These are phyloP conservation scores for Trichoplax adhaerens DNA, from an alignment of 37 sponge, comb jelly and placozoan genomes.

Conservation along the genomic window DNA sequence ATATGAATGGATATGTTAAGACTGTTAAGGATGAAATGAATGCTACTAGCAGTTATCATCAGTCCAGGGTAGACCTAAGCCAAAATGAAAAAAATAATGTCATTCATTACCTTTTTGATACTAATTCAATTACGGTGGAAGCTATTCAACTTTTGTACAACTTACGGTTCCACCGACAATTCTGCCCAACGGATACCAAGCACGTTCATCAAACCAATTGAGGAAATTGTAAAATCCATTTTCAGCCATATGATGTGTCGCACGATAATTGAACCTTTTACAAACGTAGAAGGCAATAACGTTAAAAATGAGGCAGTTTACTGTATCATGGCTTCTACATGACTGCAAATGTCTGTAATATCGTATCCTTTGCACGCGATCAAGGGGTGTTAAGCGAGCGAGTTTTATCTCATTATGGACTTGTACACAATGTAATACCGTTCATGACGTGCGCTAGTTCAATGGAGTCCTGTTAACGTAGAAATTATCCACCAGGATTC, in stretches of 20 bases:
- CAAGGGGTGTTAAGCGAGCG: too few relatives aligned
- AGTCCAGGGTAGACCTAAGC: slow-evolving; percentile 93
- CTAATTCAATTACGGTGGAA: not conserved
- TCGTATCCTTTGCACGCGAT: too few relatives aligned
- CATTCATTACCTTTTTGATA: not conserved
- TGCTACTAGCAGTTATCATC: slow-evolving; percentile 94
- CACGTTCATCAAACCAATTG: slow-evolving; percentile 97
- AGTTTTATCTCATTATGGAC: too few relatives aligned
- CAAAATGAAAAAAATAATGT: too few relatives aligned
- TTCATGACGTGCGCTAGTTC: too few relatives aligned
- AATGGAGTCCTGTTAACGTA: too few relatives aligned
- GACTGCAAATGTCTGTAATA: too few relatives aligned
- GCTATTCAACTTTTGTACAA: not conserved
- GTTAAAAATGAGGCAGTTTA: slow-evolving; percentile 1
- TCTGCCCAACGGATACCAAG: slow-evolving; percentile 96
- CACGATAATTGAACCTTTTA: slow-evolving; percentile 91
- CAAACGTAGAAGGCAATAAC: not conserved
- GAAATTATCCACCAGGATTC: too few relatives aligned
- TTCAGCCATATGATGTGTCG: slow-evolving; percentile 83
- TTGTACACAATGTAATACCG: too few relatives aligned
- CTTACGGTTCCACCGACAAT: slow-evolving; percentile 98
- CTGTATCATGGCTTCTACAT: not conserved
- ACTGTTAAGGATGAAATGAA: slow-evolving; percentile 70
- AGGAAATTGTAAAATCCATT: slow-evolving; percentile 92
- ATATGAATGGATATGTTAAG: slow-evolving; percentile 87